Evolutionary conservation across 1,140 invertebrate genomes (phyloP), one percentile per base, ranked within the genome.

Genomic region (Drosophila pruinosa): DNA sequence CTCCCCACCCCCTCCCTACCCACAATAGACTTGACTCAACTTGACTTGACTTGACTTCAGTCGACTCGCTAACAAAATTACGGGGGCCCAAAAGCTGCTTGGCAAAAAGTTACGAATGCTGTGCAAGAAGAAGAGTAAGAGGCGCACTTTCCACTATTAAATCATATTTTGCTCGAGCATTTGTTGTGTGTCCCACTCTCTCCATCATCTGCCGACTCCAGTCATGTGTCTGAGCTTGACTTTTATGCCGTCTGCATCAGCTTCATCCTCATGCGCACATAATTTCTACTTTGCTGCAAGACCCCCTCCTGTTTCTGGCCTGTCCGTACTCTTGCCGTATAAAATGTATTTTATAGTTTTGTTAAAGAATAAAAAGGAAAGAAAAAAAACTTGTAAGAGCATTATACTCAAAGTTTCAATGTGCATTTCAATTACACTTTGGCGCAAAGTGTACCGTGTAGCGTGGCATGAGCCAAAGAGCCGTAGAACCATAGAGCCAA

Each of bases 341-440:
- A 75, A 78, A 75, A 78, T 75, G 72, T 75, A 78, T 75, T 78
- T 78, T 75, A 78, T 75, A 78, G 75, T 78, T 75, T 67, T 75
- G 43, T 52, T 39, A 68, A 78, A 72, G 45, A 54, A 45, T 45
- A 39, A 50, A 72, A 10, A 34, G 31, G 31, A 63, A 64, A 43
- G 52, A 48, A 21, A 28, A 65, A 47, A 61, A 78, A 78, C 45
- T 72, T 78, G 72, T 78, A 78, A 78, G 75, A 71, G 75, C 75
- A 78, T 78, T 78, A 75, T 75, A 62, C 75, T 77, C 72, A 77
- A 77, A 77, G 75, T 78, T 78, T 78, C 72, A 78, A 75, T 78
- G 75, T 77, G 75, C 59, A 78, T 75, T 75, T 78, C 75, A 78
- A 78, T 78, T 78, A 78, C 72, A 75, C 72, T 77, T 75, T 71